These are phyloP conservation scores for Carposina sasakii DNA, from an alignment of 1,140 invertebrate genomes.

Conservation along the genomic window DNA sequence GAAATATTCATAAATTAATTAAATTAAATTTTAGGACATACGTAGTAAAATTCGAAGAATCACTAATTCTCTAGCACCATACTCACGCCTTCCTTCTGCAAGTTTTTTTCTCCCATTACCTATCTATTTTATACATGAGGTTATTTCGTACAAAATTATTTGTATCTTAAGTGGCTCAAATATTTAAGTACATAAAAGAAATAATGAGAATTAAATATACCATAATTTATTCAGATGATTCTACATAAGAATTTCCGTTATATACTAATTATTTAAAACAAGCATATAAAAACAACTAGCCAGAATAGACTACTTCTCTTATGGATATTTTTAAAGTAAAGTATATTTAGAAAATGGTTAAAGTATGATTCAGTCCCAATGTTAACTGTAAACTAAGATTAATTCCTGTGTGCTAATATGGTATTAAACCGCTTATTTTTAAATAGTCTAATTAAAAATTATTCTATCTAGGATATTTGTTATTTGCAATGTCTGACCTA, in stretches of 20 bases:
- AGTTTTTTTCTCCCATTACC: too few relatives aligned
- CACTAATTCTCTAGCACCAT: too few relatives aligned
- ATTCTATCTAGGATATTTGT: slow-evolving; percentile 29
- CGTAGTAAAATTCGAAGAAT: too few relatives aligned
- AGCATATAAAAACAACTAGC: slow-evolving; percentile 35
- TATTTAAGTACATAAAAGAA: slow-evolving; percentile 38
- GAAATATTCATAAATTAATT: too few relatives aligned
- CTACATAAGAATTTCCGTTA: slow-evolving; percentile 55
- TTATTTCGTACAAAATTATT: too few relatives aligned
- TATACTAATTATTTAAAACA: slow-evolving; percentile 39
- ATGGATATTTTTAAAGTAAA: too few relatives aligned
- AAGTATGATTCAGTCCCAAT: too few relatives aligned
- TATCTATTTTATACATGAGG: too few relatives aligned
- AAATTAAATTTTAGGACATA: too few relatives aligned
- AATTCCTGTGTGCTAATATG: slow-evolving; percentile 23
- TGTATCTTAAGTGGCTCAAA: not conserved
- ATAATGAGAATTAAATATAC: slow-evolving; percentile 53
- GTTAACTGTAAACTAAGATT: slow-evolving; percentile 23
- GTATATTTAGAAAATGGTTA: too few relatives aligned
- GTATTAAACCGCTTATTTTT: slow-evolving; percentile 49
- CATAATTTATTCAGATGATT: slow-evolving; percentile 58
- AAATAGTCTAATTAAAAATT: slow-evolving; percentile 42
- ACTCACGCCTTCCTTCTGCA: too few relatives aligned
- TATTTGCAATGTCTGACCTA: slow-evolving; percentile 29
- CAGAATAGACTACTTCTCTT: slow-evolving; percentile 31